Evolutionary conservation across 2,113 vertebrate species (phyloP).

Genomic region (Alaudala cheleensis): DNA sequence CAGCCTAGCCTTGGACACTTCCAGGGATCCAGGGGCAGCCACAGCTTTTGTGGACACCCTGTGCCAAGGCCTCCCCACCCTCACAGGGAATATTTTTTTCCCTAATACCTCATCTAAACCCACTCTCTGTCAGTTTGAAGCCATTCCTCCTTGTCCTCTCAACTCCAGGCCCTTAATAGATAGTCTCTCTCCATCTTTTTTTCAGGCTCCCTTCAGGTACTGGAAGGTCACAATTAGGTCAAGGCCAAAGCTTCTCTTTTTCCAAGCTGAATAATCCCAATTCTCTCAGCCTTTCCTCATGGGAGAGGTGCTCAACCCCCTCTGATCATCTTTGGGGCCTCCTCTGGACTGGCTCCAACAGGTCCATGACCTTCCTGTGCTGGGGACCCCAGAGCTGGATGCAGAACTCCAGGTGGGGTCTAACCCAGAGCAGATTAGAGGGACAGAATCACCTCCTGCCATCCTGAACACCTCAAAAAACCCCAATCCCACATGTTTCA

Average conservation of each 20-base stretch:
- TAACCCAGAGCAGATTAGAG: background rate
- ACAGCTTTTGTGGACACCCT: background rate
- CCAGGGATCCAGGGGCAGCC: background rate
- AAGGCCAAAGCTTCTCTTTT: background rate
- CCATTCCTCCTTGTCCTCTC: background rate
- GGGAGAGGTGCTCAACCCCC: background rate
- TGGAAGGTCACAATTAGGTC: background rate
- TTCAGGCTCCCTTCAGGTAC: background rate
- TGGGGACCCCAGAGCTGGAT: background rate
- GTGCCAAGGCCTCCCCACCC: accelerated
- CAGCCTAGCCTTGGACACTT: accelerated
- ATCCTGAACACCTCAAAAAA: background rate
- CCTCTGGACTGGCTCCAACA: background rate
- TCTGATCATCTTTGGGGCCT: background rate
- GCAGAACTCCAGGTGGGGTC: background rate
- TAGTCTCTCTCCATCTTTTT: background rate
- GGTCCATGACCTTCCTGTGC: background rate
- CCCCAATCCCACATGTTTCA: background rate
- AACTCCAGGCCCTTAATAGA: background rate
- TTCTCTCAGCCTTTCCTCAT: background rate
- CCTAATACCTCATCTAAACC: background rate
- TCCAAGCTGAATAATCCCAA: background rate
- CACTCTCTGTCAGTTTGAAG: background rate
- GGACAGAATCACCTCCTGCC: background rate
- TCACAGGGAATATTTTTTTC: background rate